A percentile compares a stretch with the other conserved stretches of the same genome.
phyloP scores from a whole-genome alignment of 1,140 invertebrate genomes.

The Mylabris phalerata region DNA sequence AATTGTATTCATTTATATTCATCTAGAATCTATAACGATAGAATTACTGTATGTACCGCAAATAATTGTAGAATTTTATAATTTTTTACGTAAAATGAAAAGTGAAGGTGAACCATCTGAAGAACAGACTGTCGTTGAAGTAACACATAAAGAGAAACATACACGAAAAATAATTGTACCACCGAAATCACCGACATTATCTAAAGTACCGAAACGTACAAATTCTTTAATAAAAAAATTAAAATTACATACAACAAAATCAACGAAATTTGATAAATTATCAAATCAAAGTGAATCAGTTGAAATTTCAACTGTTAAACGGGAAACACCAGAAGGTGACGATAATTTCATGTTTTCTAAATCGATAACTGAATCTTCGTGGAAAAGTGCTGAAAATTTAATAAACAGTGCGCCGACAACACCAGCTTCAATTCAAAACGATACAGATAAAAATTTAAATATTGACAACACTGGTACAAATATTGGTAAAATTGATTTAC shows the following conservation, averaged over 20 bases:
- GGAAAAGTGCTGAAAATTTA: slow-evolving; percentile 31
- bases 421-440: neutral
- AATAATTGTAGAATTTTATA: neutral
- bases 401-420: neutral
- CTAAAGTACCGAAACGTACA: slow-evolving; percentile 19
- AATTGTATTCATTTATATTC: neutral
- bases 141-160: slow-evolving; percentile 13
- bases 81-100: slow-evolving; percentile 28
- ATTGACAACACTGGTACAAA: neutral
- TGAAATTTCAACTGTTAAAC: slow-evolving; percentile 9
- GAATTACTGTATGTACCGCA: neutral
- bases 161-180: slow-evolving; percentile 23
- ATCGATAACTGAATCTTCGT: slow-evolving; percentile 29
- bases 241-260: slow-evolving; percentile 16
- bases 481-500: slow-evolving; percentile 5
- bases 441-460: slow-evolving; percentile 4
- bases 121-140: slow-evolving; percentile 1
- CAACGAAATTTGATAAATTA: neutral
- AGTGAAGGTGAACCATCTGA: slow-evolving; percentile 18
- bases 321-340: slow-evolving; percentile 29
- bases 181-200: slow-evolving; percentile 21
- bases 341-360: slow-evolving; percentile 28
- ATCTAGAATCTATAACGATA: slow-evolving; percentile 21
- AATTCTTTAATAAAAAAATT: slow-evolving; percentile 30
- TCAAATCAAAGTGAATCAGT: too few species aligned